A percentile compares a stretch with the other conserved stretches of the same genome.
Conservation (phyloP, 2,888 invertebrate genomes). For the Trissolcus japonicus region DNA sequence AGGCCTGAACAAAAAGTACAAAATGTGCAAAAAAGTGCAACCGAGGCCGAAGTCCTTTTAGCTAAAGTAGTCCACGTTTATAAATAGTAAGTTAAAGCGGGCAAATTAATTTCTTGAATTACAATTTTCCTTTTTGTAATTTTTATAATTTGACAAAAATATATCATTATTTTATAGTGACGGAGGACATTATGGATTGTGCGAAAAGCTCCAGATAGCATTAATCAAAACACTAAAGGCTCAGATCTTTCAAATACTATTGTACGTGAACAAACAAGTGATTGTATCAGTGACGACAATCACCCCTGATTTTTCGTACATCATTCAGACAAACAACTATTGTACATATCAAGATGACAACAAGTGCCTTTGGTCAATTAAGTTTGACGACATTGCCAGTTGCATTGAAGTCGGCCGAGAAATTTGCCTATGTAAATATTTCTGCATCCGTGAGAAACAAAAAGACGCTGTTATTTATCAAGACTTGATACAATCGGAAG, state of each 20-base stretch:
- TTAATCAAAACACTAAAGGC: slow-evolving; percentile 66
- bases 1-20: slow-evolving; percentile 45
- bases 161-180: slow-evolving; percentile 58
- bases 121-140: background rate
- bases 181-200: slow-evolving; percentile 68
- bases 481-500: slow-evolving; percentile 61
- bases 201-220: slow-evolving; percentile 72
- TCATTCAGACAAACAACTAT: slow-evolving; percentile 68
- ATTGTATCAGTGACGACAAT: slow-evolving; percentile 67
- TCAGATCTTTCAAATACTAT: slow-evolving; percentile 69
- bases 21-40: slow-evolving; percentile 57
- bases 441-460: slow-evolving; percentile 58
- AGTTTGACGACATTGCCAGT: slow-evolving; percentile 74
- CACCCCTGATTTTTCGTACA: slow-evolving; percentile 67
- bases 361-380: slow-evolving; percentile 79
- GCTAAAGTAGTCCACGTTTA: slow-evolving; percentile 69
- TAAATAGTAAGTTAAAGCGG: slow-evolving; percentile 64
- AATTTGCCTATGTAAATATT: slow-evolving; percentile 67
- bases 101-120: background rate
- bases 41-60: slow-evolving; percentile 64
- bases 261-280: slow-evolving; percentile 71
- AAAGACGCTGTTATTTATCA: slow-evolving; percentile 65
- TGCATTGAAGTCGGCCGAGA: slow-evolving; percentile 70
- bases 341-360: slow-evolving; percentile 77
- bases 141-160: background rate